phyloP scores from a whole-genome alignment of 2,113 vertebrate species.

The Zosterops lateralis region DNA sequence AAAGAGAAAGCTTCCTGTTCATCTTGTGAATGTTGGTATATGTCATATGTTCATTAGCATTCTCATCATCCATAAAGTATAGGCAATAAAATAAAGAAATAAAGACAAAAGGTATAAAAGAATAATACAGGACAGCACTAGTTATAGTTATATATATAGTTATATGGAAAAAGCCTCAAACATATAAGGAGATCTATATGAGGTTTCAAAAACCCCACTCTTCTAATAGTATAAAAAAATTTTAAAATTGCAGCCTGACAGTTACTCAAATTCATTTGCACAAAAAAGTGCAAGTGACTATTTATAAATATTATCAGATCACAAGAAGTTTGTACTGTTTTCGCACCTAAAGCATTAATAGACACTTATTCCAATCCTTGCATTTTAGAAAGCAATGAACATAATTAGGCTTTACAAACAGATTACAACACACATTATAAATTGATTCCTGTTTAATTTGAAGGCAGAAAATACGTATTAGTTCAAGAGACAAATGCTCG shows the following conservation, averaged over 20 bases:
- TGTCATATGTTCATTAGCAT: constrained; percentile 25
- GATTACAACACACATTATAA: constrained; percentile 16
- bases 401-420: constrained; percentile 51
- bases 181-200: background rate
- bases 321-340: constrained; percentile 29
- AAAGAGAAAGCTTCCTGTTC: constrained; percentile 9
- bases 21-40: background rate
- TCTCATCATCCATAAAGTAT: background rate
- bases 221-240: background rate
- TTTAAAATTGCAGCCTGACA: background rate
- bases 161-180: background rate
- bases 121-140: background rate
- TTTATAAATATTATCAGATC: constrained; percentile 43
- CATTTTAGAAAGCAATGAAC: constrained; percentile 50
- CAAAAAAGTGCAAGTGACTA: constrained; percentile 28
- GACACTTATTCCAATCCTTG: background rate
- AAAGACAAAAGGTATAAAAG: constrained; percentile 38
- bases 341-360: constrained; percentile 29
- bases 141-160: background rate
- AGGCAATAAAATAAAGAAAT: constrained; percentile 32
- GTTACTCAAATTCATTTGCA: constrained; percentile 29
- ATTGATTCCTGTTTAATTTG: constrained; percentile 33
- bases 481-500: background rate
- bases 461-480: background rate
- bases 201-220: background rate